Percentiles rank a stretch among this genome's conserved stretches.
Evolutionary conservation across 2,797 vertebrate species (phyloP).

Genomic region (Prunella strophiata): DNA sequence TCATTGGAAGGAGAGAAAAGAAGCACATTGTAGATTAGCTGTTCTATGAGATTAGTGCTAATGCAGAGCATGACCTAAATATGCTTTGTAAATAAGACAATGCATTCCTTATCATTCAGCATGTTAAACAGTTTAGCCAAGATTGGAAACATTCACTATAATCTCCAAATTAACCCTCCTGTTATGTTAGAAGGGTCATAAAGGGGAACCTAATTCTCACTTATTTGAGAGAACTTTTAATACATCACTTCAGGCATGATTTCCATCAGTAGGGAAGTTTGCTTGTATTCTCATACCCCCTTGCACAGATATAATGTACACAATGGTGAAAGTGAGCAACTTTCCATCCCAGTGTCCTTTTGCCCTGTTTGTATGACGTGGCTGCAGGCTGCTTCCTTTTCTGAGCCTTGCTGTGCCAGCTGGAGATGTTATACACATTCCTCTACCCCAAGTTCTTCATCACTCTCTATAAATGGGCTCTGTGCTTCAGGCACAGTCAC

Average conservation of each 20-base stretch:
- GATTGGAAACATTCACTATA: not conserved
- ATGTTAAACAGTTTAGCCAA: not conserved
- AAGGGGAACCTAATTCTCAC: not conserved
- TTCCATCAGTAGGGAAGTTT: not conserved
- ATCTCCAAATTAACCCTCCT: not conserved
- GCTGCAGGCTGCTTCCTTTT: not conserved
- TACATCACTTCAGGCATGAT: not conserved
- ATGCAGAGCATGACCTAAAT: slow-evolving; percentile 23
- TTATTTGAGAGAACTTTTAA: not conserved
- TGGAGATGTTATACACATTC: not conserved
- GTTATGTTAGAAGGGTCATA: not conserved
- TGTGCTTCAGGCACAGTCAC: not conserved
- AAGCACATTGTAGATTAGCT: not conserved
- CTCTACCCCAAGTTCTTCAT: not conserved
- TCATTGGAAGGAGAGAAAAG: not conserved
- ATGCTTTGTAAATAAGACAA: slow-evolving; percentile 17
- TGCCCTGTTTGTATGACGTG: not conserved
- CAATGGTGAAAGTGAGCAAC: not conserved
- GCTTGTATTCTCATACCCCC: not conserved
- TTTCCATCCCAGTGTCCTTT: not conserved
- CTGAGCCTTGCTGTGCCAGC: not conserved
- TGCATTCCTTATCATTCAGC: not conserved
- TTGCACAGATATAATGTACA: not conserved
- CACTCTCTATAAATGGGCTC: not conserved
- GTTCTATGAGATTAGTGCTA: not conserved